phyloP scores from a whole-genome alignment of 2,113 vertebrate species.

The Sitta europaea region DNA sequence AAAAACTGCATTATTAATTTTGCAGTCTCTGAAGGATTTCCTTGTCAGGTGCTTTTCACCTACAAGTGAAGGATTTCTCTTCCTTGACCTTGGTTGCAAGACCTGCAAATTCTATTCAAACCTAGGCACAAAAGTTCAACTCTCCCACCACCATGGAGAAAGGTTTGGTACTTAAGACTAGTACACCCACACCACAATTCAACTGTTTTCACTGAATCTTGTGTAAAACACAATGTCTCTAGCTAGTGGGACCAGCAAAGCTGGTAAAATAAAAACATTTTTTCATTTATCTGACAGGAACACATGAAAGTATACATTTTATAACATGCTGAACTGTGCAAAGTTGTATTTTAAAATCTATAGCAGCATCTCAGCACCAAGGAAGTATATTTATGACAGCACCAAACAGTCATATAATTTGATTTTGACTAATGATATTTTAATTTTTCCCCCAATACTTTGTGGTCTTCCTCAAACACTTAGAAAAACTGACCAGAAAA shows the following conservation, averaged over 20 bases:
- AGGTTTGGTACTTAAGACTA: background rate
- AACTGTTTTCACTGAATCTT: background rate
- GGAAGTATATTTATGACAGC: background rate
- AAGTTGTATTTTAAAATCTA: background rate
- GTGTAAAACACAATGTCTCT: background rate
- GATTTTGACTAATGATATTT: background rate
- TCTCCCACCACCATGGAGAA: rapidly evolving
- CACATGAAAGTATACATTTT: background rate
- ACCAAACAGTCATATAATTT: background rate
- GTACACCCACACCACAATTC: background rate
- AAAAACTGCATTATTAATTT: background rate
- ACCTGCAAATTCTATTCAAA: background rate
- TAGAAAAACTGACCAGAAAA: background rate
- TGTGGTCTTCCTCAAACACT: background rate
- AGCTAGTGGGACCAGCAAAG: background rate
- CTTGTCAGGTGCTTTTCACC: background rate
- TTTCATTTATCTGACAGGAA: background rate
- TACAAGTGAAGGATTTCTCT: background rate
- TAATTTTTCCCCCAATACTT: background rate
- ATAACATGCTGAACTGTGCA: background rate
- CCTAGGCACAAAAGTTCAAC: background rate
- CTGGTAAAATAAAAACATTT: background rate
- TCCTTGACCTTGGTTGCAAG: rapidly evolving
- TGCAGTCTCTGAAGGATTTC: background rate
- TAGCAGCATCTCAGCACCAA: background rate